Base-by-base conservation (phyloP, 2,113 vertebrate genomes). In the Hymenochirus boettgeri region DNA sequence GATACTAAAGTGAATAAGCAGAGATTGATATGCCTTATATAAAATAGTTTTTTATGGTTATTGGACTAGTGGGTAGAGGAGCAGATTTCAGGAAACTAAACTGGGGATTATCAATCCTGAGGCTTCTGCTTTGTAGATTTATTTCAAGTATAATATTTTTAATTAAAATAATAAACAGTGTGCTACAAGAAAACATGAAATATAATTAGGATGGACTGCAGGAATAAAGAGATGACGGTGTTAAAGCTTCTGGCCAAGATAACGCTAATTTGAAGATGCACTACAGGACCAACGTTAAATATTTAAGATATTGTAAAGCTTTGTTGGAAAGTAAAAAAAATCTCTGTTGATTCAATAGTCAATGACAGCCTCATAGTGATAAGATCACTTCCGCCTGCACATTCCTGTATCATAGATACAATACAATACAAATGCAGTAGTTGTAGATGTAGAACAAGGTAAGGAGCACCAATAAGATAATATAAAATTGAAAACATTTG, bases 21-120 rank as follows among this genome's bases (percentile, higher is more conserved):
- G 11, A 58, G 55, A 66, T 58, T 50, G 46, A 66, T 66, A 21
- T 19, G 18, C 55, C 37, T 19, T 58, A 51, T 24, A 27, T 51
- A 50, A 46, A 57, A 58, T 57, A 23, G 17, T 65, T 57, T 50
- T 51, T 66, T 29, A 57, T 37, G 53, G n/a, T 65, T 66, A 66
- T 22, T 58, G 55, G 58, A 51, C 63, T 45, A 35, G 15, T 18
- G 4, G 33, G 23, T 50, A 58, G 27, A 51, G 57, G 45, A 37
- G 54, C 25, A 57, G 24, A 50, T 35, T 55, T 27, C 9, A 54
- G 24, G 54, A 15, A 39, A 62, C 23, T 31, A 42, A 24, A 3
- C 13, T 55, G 3, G 22, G 5, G 13, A n/a, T 64, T 18, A 64
- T 64, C 53, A 46, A 56, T 66, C 63, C 46, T 13, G 45, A 51